A percentile compares a stretch with the other conserved stretches of the same genome.
Conservation (phyloP, 2,797 vertebrate species). For the Neosilurus mollespiculum region DNA sequence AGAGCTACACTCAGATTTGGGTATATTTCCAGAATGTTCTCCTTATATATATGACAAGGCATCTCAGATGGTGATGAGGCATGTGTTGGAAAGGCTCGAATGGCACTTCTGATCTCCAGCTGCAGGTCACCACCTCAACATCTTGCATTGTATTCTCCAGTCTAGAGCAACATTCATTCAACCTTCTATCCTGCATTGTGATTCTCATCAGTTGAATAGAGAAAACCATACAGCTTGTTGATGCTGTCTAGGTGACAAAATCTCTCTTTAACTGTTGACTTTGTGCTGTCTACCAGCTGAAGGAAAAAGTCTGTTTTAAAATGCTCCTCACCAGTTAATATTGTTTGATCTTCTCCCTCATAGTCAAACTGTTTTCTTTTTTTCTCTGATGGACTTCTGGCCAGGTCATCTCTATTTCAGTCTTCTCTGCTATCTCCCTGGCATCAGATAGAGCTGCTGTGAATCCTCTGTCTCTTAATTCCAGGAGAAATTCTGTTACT, state of each 20-base stretch:
- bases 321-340: too few relatives aligned
- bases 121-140: slow-evolving; percentile 35
- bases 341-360: too few relatives aligned
- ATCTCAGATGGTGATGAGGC: slow-evolving; percentile 37
- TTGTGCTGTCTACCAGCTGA: background rate
- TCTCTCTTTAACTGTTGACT: background rate
- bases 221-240: background rate
- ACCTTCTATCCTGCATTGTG: background rate
- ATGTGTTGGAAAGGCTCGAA: background rate
- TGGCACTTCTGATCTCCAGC: slow-evolving; percentile 11
- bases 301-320: too few relatives aligned
- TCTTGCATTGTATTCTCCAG: slow-evolving; percentile 36
- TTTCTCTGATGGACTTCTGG: too few relatives aligned
- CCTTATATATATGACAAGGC: slow-evolving; percentile 30
- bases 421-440: too few relatives aligned
- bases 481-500: too few relatives aligned
- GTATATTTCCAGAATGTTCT: slow-evolving; percentile 32
- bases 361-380: too few relatives aligned
- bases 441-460: too few relatives aligned
- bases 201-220: background rate
- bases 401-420: too few relatives aligned
- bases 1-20: slow-evolving; percentile 25
- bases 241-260: background rate
- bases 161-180: slow-evolving; percentile 33
- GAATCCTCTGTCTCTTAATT: too few relatives aligned